Evolutionary conservation across 2,888 invertebrate species (phyloP), one percentile per base, ranked within the genome.

Genomic region (Pandemis heparana): DNA sequence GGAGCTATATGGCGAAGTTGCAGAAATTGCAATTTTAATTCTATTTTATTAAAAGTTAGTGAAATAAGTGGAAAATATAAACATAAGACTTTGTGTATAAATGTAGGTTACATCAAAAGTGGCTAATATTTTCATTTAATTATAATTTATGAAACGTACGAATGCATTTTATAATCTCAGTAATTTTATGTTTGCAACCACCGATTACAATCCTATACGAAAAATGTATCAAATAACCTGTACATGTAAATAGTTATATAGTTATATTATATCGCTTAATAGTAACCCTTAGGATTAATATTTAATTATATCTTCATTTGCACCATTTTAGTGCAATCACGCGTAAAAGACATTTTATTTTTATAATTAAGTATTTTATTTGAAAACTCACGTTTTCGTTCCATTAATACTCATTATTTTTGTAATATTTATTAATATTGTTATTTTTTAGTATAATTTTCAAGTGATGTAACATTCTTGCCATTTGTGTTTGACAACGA

Each of bases 401-500:
- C 87, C 88, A 84, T 62, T 75, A 85, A 87, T 88, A 86, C 86
- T 87, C 87, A 81, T 82, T 82, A 79, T 78, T 77, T 77, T 78
- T 77, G 76, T 75, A 76, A 46, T 70, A 68, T 62, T 73, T 70
- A 32, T 71, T 68, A 66, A 79, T 77, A 79, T 77, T 77, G 76
- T 69, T 71, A 75, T 77, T 75, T 75, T 78, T 77, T 74, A 73
- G 70, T 72, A 70, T 79, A 76, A 77, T 79, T 53, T 63, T 73
- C 10, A 38, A 60, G 60, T 71, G 62, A 69, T 63, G 79, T 82
- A 53, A 75, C 46, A 77, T 77, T 82, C 88, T 87, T 88, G 87
- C 88, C 87, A 86, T 68, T 75, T 81, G 80, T 82, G 79, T 77
- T 83, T 81, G 80, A 82, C 82, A 86, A 85, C 83, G 83, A 85